phyloP scores from a whole-genome alignment of 2,797 vertebrate species.

The Columba guinea region DNA sequence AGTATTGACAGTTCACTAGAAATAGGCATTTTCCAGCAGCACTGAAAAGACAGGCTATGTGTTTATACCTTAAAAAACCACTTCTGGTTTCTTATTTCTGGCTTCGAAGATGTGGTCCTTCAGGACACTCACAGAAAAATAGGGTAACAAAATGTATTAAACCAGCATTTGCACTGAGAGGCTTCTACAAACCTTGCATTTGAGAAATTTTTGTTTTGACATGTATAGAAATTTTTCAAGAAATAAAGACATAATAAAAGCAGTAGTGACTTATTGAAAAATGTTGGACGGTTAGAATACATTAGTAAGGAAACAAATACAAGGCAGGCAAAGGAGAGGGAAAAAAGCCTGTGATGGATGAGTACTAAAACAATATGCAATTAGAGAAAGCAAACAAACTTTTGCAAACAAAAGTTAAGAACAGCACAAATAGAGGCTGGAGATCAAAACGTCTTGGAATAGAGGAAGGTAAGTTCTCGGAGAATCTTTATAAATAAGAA shows the following conservation, averaged over 20 bases:
- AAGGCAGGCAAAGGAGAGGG: neutral
- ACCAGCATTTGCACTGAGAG: neutral
- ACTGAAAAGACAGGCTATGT: neutral
- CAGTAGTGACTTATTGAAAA: neutral
- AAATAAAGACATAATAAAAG: neutral
- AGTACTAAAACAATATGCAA: neutral
- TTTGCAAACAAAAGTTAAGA: neutral
- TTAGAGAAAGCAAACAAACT: neutral
- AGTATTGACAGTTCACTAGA: neutral
- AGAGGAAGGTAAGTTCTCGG: neutral
- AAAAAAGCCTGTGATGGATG: neutral
- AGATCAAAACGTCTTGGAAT: neutral
- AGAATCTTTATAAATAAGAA: neutral
- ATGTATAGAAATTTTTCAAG: neutral
- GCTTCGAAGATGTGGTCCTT: neutral
- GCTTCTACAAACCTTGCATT: neutral
- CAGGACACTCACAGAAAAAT: neutral
- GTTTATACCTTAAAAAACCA: neutral
- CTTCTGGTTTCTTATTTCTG: neutral
- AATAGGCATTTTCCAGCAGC: neutral
- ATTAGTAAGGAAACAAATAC: neutral
- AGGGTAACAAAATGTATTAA: neutral
- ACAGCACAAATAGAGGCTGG: neutral
- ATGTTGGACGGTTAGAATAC: neutral
- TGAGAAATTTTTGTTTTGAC: neutral